These are phyloP conservation scores for Caranx ignobilis DNA, from an alignment of 2,113 vertebrate genomes.

Conservation along the genomic window DNA sequence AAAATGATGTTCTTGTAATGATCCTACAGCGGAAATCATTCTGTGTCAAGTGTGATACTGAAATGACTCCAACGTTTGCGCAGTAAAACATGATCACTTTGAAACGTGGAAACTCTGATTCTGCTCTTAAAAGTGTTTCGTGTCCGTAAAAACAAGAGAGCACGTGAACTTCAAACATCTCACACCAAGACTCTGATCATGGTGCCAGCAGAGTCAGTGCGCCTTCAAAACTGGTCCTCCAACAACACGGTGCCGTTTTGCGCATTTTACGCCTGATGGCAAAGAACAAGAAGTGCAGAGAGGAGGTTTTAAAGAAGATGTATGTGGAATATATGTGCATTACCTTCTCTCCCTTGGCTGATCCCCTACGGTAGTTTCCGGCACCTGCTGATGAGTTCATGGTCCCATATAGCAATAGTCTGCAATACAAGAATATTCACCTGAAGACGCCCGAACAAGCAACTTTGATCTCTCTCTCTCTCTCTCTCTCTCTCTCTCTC, in stretches of 20 bases:
- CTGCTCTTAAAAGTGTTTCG: too few relatives aligned
- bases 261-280: not conserved
- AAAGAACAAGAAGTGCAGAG: not conserved
- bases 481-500: not conserved
- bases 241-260: not conserved
- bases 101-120: not conserved
- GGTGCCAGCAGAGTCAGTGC: not conserved
- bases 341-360: constrained; percentile 79
- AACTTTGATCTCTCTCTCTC: constrained; percentile 22
- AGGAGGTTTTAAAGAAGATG: not conserved
- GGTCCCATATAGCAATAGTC: constrained; percentile 44
- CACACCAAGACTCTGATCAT: too few relatives aligned
- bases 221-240: constrained; percentile 7
- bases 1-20: not conserved
- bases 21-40: constrained; percentile 1
- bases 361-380: constrained; percentile 80
- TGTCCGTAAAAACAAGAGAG: too few relatives aligned
- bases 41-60: not conserved
- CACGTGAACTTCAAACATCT: too few relatives aligned
- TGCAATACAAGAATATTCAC: constrained; percentile 49
- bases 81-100: too few relatives aligned
- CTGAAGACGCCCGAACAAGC: constrained; percentile 36
- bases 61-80: too few relatives aligned
- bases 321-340: not conserved
- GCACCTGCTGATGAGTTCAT: constrained; percentile 86